Percentiles rank a stretch among this genome's conserved stretches.
phyloP scores from a whole-genome alignment of 2,113 vertebrate genomes.

The Macrotus californicus region DNA sequence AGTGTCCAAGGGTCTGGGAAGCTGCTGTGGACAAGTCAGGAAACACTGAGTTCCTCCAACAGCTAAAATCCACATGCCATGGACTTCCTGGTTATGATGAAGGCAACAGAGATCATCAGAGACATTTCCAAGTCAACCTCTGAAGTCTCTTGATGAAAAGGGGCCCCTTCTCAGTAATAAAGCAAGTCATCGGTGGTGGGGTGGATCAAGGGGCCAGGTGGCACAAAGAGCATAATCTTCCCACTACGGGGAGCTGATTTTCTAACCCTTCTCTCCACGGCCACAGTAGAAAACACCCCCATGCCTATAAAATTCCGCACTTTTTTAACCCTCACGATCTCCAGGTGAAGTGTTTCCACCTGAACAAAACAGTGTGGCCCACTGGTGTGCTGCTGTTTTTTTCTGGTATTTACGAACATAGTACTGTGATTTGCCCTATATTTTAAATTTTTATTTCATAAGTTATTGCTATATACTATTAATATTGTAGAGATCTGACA shows the following conservation, averaged over 20 bases:
- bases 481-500: neutral
- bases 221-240: neutral
- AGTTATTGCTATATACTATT: neutral
- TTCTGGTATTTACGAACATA: neutral
- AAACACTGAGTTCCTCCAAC: neutral
- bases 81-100: neutral
- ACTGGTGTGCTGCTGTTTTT: neutral
- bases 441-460: conserved; percentile 2
- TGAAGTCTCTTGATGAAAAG: neutral
- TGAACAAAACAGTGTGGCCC: neutral
- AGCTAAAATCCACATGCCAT: neutral
- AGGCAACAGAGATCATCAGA: neutral
- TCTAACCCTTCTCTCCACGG: neutral
- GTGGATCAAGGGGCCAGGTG: neutral
- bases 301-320: neutral
- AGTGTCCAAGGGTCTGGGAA: neutral
- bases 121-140: neutral
- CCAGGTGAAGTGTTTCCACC: neutral
- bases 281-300: neutral
- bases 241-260: neutral
- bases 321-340: neutral
- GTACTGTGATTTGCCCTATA: neutral
- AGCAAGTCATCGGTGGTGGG: neutral
- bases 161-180: neutral
- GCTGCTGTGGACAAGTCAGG: neutral